Base-by-base conservation (phyloP, 2,888 invertebrate species). In the Plebejus melissa region DNA sequence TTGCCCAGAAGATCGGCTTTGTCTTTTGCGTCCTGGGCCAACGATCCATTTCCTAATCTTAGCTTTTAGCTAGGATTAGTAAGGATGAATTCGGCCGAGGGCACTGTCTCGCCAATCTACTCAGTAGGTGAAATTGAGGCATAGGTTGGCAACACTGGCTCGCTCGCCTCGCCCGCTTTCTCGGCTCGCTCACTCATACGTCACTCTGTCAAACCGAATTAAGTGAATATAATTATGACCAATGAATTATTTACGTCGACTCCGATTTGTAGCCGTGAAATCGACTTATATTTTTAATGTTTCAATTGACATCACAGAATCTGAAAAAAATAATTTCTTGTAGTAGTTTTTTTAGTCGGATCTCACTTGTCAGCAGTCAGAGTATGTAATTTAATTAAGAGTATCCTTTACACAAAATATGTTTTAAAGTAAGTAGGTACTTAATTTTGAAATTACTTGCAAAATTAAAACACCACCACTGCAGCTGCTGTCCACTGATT, bases 181-280 rank as follows among this genome's bases (percentile, higher is more conserved):
- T 46, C 46, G 46, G 46, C 69, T 75, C 76, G 65, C 74, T 76
- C 74, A 78, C 82, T 78, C 82, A 82, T 85, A 86, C 86, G 87
- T 85, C 85, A 81, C 81, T 77, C 85, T 85, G 83, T 85, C 86
- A 83, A 82, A 80, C 82, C 80, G 82, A 83, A 85, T 85, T 84
- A 90, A 90, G 89, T 90, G 89, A 88, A 88, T 86, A 86, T 82
- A 84, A 84, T 84, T 85, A 82, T 76, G 80, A 78, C 76, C 75
- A 78, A 78, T 77, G 78, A 75, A 78, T 75, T 76, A 74, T 70
- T 75, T 65, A 65, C 65, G 32, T 65, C 65, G 9, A 36, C 32
- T 65, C 32, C 22, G 65, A 65, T 65, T 78, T 79, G 46, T 72
- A 22, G 22, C 69, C 74, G 74, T 65, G 32, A 65, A 65, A 65